Percentiles rank a stretch among this genome's conserved stretches.
These are phyloP conservation scores for Chrysomela aeneicollis DNA, from an alignment of 2,888 invertebrate genomes.

Conservation along the genomic window DNA sequence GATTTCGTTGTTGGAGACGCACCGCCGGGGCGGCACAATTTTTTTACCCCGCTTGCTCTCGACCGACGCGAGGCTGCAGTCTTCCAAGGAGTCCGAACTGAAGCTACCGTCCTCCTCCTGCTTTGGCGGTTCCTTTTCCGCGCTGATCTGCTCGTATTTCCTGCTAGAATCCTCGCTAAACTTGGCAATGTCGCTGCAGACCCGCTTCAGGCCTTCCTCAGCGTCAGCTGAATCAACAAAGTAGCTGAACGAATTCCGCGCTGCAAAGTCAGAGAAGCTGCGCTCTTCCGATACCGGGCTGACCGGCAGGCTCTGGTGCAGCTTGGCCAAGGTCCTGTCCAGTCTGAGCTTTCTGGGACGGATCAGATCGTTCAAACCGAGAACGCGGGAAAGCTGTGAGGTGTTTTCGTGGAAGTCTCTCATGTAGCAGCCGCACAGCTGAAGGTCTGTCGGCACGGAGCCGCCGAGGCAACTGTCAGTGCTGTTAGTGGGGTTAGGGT, in stretches of 20 bases:
- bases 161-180: slow-evolving; percentile 57
- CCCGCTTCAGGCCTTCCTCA: slow-evolving; percentile 55
- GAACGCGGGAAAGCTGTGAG: slow-evolving; percentile 50
- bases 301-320: slow-evolving; percentile 79
- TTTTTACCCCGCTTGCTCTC: slow-evolving; percentile 55
- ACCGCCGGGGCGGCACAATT: slow-evolving; percentile 69
- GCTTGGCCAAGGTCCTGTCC: slow-evolving; percentile 57
- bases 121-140: slow-evolving; percentile 33
- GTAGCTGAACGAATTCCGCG: slow-evolving; percentile 70
- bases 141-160: slow-evolving; percentile 51
- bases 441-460: slow-evolving; percentile 56
- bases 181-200: slow-evolving; percentile 59
- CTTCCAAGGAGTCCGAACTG: slow-evolving; percentile 82
- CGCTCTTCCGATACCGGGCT: slow-evolving; percentile 82
- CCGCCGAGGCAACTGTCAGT: slow-evolving; percentile 45
- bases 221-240: slow-evolving; percentile 68
- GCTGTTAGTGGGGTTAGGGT: slow-evolving; percentile 49
- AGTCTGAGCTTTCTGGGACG: slow-evolving; percentile 57
- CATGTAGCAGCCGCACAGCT: slow-evolving; percentile 60
- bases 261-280: slow-evolving; percentile 57
- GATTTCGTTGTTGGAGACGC: slow-evolving; percentile 82
- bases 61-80: slow-evolving; percentile 65
- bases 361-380: slow-evolving; percentile 49
- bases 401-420: slow-evolving; percentile 56
- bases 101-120: slow-evolving; percentile 75